A percentile compares a stretch with the other conserved stretches of the same genome.
Conservation (phyloP, 1,140 invertebrate species). For the Nixonia krombeini region DNA sequence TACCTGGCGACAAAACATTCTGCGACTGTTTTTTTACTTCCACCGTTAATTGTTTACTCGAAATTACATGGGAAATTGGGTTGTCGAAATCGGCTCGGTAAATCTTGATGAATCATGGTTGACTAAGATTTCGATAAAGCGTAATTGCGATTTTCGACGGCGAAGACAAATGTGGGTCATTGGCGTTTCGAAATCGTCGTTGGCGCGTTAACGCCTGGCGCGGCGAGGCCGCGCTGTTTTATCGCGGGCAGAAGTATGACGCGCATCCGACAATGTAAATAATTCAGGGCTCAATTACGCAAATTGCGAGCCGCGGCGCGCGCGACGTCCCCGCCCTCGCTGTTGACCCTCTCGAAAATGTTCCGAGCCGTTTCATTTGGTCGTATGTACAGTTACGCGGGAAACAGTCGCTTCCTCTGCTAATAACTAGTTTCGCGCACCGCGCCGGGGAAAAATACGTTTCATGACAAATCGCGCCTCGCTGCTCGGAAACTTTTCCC, state of each 20-base stretch:
- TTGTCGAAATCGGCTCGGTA: too few species aligned
- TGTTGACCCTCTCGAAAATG: conserved; percentile 31
- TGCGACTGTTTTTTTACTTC: too few species aligned
- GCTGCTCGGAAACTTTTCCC: conserved; percentile 17
- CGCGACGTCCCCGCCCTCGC: conserved; percentile 36
- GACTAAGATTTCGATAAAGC: too few species aligned
- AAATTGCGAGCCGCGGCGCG: conserved; percentile 65
- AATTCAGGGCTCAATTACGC: conserved; percentile 71
- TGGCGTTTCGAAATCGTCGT: conserved; percentile 37
- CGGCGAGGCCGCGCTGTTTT: conserved; percentile 54
- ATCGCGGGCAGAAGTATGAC: conserved; percentile 66
- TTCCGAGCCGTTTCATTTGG: conserved; percentile 48
- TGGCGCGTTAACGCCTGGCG: too few species aligned
- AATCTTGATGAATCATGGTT: too few species aligned
- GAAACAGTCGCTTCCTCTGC: conserved; percentile 19
- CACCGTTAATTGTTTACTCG: too few species aligned
- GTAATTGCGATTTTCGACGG: conserved; percentile 38
- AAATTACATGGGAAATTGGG: too few species aligned
- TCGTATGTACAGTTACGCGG: conserved; percentile 6
- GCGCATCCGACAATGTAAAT: conserved; percentile 68
- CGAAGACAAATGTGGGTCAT: conserved; percentile 36
- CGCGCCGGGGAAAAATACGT: conserved; percentile 18
- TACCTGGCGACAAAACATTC: too few species aligned
- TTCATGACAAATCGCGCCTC: conserved; percentile 35
- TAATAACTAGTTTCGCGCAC: conserved; percentile 55